phyloP scores from a whole-genome alignment of 1,140 invertebrate species.

The Stenopsyche tienmushanensis region DNA sequence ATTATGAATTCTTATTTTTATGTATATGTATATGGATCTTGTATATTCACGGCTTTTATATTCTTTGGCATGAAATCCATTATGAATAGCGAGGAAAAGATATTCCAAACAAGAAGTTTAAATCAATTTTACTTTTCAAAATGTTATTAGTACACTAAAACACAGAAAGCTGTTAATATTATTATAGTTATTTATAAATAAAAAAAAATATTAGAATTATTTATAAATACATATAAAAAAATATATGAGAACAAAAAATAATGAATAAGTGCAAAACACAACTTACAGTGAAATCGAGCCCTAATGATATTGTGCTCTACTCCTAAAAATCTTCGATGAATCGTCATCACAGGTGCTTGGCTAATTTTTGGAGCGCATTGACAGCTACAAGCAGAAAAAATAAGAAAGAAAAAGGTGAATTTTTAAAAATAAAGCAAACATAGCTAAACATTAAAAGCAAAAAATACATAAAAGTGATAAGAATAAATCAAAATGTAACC shows the following conservation, averaged over 20 bases:
- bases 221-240: slow-evolving; percentile 5
- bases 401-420: slow-evolving; percentile 29
- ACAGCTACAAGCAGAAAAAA: slow-evolving; percentile 38
- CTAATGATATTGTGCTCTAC: slow-evolving; percentile 38
- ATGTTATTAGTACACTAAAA: not conserved
- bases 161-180: not conserved
- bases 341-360: slow-evolving; percentile 36
- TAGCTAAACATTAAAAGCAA: slow-evolving; percentile 10
- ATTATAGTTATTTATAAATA: not conserved
- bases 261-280: slow-evolving; percentile 32
- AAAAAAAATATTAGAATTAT: not conserved
- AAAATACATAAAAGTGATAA: not conserved
- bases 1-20: too few relatives aligned
- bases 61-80: too few relatives aligned
- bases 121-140: not conserved
- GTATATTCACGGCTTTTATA: too few relatives aligned
- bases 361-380: slow-evolving; percentile 39
- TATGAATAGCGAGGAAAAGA: too few relatives aligned
- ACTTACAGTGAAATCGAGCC: slow-evolving; percentile 40
- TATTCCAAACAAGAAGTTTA: too few relatives aligned
- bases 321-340: slow-evolving; percentile 35
- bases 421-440: slow-evolving; percentile 26
- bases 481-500: not conserved
- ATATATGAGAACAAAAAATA: slow-evolving; percentile 18
- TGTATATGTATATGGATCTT: too few relatives aligned